phyloP scores from a whole-genome alignment of 2,888 invertebrate species.

The Drosophila kambysellisi region DNA sequence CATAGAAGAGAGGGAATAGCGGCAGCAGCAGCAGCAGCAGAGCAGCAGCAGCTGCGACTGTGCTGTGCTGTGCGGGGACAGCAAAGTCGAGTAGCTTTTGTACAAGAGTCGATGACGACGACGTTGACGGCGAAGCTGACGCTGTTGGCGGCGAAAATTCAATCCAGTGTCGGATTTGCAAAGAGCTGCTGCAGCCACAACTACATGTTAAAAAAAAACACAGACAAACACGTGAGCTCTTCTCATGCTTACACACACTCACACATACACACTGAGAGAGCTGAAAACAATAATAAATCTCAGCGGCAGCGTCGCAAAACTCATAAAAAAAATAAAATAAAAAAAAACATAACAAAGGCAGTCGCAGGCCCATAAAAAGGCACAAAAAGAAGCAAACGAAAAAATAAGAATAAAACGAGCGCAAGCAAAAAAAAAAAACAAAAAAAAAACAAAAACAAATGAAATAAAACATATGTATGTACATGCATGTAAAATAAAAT shows the following conservation, averaged over 20 bases:
- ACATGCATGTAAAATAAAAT: slow-evolving; percentile 62
- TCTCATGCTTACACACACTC: slow-evolving; percentile 14
- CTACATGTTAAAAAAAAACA: slow-evolving; percentile 55
- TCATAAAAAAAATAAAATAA: slow-evolving; percentile 51
- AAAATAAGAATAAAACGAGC: slow-evolving; percentile 34
- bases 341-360: slow-evolving; percentile 63
- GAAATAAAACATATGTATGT: background rate
- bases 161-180: slow-evolving; percentile 67
- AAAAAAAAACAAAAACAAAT: background rate
- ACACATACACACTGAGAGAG: slow-evolving; percentile 15
- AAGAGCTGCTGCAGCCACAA: slow-evolving; percentile 41
- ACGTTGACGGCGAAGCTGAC: slow-evolving; percentile 5
- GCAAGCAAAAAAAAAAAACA: slow-evolving; percentile 17
- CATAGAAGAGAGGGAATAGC: slow-evolving; percentile 3
- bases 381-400: slow-evolving; percentile 60
- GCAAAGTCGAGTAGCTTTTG: slow-evolving; percentile 58
- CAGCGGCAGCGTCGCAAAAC: slow-evolving; percentile 55
- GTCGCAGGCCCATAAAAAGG: slow-evolving; percentile 64
- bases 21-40: slow-evolving; percentile 8
- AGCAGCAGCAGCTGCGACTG: slow-evolving; percentile 11
- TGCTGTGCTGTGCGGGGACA: background rate
- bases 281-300: slow-evolving; percentile 74
- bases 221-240: slow-evolving; percentile 33
- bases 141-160: slow-evolving; percentile 53
- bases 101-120: slow-evolving; percentile 33